Base-by-base conservation (phyloP, 2,888 invertebrate genomes). In the Agonopterix heracliana region DNA sequence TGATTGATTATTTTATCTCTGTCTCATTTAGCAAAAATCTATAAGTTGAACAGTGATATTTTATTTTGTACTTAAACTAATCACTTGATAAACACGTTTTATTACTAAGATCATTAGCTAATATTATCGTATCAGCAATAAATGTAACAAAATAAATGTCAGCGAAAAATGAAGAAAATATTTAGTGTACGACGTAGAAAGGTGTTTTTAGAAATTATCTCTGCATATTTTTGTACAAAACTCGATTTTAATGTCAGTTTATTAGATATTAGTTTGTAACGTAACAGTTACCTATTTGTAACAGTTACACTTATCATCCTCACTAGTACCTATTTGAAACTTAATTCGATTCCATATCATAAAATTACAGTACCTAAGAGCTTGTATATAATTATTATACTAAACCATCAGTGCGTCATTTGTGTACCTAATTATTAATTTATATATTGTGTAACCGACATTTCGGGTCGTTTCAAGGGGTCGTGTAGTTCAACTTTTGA, bases 201-300 rank as follows among this genome's bases (percentile, higher is more conserved):
- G 56, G 63, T 68, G 68, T 71, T 66, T 26, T 57, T 71, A 69
- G 68, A 57, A 26, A 73, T 68, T 74, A 69, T 66, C 69, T 76
- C 68, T 64, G 72, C 78, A 77, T 81, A 82, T 81, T 82, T 81
- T 81, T 82, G 81, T 81, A 81, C 73, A 78, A 77, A 76, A 62
- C 64, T 65, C 66, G 66, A 68, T 71, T 71, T 61, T 71, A 63
- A 63, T 60, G 58, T 62, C 66, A 59, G 65, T 68, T 70, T 64
- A 61, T 46, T 61, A 66, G 59, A 63, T 57, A 58, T 56, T 59
- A 50, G 45, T 56, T 52, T 50, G 47, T 54, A 48, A 51, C 48
- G 47, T 52, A 46, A 52, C 26, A 26, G 26, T 38, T 10, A 38
- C 50, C 44, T 26, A 26, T 26, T 26, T 26, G 26, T 26, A 26